Evolutionary conservation across 2,113 vertebrate species (phyloP).

Genomic region (Gallinago jamesoni): DNA sequence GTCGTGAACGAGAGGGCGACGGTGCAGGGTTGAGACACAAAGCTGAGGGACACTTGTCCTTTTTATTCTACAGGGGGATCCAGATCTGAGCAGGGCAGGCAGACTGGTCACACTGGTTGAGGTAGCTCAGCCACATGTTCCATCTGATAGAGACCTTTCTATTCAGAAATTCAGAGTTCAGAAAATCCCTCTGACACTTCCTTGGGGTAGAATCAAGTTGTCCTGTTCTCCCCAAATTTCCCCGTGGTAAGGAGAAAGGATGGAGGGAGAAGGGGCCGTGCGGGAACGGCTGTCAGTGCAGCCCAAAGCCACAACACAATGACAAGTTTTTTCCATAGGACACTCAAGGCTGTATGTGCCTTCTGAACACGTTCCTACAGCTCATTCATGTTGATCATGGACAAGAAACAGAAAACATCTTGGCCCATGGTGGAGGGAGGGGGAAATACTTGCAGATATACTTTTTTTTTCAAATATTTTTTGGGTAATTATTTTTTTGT

Average conservation of each 20-base stretch:
- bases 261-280: not conserved
- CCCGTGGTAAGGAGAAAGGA: not conserved
- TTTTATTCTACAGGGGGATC: not conserved
- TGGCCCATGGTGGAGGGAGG: not conserved
- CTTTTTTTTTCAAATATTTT: not conserved
- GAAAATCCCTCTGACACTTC: not conserved
- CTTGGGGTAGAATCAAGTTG: not conserved
- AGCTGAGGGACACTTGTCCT: not conserved
- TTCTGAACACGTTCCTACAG: not conserved
- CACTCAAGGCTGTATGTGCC: not conserved
- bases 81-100: not conserved
- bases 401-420: not conserved
- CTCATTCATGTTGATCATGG: not conserved
- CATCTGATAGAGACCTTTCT: not conserved
- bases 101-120: too few species aligned
- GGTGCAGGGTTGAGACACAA: fast-evolving
- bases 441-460: not conserved
- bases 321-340: not conserved
- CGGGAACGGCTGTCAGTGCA: not conserved
- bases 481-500: not conserved
- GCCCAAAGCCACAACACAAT: not conserved
- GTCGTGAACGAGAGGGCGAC: fast-evolving
- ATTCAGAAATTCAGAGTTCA: not conserved
- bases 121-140: not conserved
- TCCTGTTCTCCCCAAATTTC: not conserved